Conservation (phyloP, 2,797 vertebrate species). For the Anolis apletophallus region DNA sequence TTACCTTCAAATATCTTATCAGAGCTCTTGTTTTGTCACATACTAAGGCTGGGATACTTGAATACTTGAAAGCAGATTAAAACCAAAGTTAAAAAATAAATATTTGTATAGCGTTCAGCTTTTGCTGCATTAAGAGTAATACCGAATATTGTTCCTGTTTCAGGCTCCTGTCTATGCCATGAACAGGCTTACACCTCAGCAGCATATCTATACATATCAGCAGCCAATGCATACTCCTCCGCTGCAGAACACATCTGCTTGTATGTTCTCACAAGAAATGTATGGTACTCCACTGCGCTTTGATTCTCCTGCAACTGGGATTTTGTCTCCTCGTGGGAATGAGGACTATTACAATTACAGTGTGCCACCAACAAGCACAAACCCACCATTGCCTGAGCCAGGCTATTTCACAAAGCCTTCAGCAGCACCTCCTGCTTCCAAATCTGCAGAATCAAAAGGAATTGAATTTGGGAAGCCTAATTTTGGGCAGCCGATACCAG, state of each 20-base stretch:
- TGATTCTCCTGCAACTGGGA: conserved; percentile 89
- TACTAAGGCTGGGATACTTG: not conserved
- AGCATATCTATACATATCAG: conserved; percentile 92
- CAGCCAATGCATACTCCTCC: conserved; percentile 93
- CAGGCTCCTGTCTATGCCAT: conserved; percentile 92
- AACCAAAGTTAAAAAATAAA: not conserved
- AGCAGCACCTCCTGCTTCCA: conserved; percentile 78
- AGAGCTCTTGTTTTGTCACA: not conserved
- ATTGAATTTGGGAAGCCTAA: conserved; percentile 88
- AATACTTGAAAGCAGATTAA: not conserved
- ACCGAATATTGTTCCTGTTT: conserved; percentile 17
- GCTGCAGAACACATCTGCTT: conserved; percentile 87
- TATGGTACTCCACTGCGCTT: conserved; percentile 90
- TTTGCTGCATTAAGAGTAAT: conserved; percentile 3
- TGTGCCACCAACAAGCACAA: conserved; percentile 87
- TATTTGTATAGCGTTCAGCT: not conserved
- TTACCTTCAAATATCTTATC: not conserved
- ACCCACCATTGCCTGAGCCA: conserved; percentile 93
- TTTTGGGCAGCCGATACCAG: conserved; percentile 83
- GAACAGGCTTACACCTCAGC: conserved; percentile 92
- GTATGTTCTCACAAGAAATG: conserved; percentile 93
- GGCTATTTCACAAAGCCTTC: conserved; percentile 97
- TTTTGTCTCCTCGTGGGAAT: conserved; percentile 89
- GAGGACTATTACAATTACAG: conserved; percentile 92
- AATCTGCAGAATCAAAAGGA: conserved; percentile 85